Evolutionary conservation across 2,888 invertebrate genomes (phyloP).

Genomic region (Coecobrya sp.): DNA sequence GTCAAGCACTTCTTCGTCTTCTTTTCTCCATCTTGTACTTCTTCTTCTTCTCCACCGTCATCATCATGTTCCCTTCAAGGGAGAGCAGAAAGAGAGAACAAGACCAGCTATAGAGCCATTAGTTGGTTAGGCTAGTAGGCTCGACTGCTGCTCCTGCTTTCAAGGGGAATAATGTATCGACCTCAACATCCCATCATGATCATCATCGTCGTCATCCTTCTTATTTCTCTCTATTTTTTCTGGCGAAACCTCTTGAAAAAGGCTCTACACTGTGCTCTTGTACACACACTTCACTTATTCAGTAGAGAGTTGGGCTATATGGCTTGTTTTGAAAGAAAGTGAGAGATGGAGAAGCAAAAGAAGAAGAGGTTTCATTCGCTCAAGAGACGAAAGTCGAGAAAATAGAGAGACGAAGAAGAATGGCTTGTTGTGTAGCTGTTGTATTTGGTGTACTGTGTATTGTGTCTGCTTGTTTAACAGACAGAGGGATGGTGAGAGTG

Average conservation of each 20-base stretch:
- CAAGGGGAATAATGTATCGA: constrained; percentile 14
- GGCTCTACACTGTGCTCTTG: not conserved
- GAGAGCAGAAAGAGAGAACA: not conserved
- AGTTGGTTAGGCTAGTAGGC: not conserved
- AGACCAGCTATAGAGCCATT: not conserved
- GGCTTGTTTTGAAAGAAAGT: not conserved
- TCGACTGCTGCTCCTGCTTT: not conserved
- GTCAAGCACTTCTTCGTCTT: constrained; percentile 44
- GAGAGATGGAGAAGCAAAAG: not conserved
- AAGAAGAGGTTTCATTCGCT: constrained; percentile 30
- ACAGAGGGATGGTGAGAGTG: constrained; percentile 36
- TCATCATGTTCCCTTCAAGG: constrained; percentile 39
- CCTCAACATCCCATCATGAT: constrained; percentile 29
- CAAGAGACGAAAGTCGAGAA: constrained; percentile 23
- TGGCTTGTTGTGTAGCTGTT: constrained; percentile 4
- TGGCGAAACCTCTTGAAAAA: not conserved
- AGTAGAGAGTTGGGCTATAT: not conserved
- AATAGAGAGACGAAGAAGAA: constrained; percentile 10
- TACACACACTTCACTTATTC: not conserved
- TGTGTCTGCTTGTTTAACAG: constrained; percentile 39
- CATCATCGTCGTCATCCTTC: constrained; percentile 24
- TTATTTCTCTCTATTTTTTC: constrained; percentile 39
- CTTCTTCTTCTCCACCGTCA: not conserved
- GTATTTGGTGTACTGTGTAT: not conserved
- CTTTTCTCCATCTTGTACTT: constrained; percentile 23